Conservation (phyloP, 64 coral and sea anemone genomes). For the Actinia tenebrosa region DNA sequence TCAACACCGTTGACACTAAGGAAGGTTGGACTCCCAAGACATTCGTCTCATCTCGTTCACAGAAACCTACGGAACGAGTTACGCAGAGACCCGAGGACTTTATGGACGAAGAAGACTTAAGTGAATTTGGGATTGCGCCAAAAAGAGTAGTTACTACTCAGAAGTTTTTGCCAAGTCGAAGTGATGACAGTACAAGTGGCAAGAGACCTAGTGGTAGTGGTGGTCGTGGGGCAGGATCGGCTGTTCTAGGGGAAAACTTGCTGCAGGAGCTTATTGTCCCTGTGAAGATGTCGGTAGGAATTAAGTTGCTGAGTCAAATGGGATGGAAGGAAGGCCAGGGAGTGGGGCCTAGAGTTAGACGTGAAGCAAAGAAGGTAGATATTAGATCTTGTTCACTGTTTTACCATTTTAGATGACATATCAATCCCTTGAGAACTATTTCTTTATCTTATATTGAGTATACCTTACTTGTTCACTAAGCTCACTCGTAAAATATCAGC, state of each 20-base stretch:
- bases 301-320: conserved; percentile 88
- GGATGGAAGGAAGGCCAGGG: conserved; percentile 98
- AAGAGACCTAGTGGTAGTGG: conserved; percentile 5
- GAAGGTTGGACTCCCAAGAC: conserved; percentile 91
- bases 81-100: conserved; percentile 92
- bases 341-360: conserved; percentile 80
- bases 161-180: conserved; percentile 41
- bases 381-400: too few species aligned
- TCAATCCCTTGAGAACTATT: too few species aligned
- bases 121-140: conserved; percentile 94
- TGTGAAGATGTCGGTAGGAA: conserved; percentile 71
- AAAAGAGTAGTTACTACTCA: conserved; percentile 74
- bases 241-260: conserved; percentile 21
- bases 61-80: conserved; percentile 34
- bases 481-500: too few species aligned
- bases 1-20: conserved; percentile 95
- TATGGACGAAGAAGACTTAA: conserved; percentile 97
- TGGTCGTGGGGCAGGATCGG: conserved; percentile 1
- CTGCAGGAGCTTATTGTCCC: conserved; percentile 84
- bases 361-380: conserved; percentile 70
- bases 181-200: conserved; percentile 2
- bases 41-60: conserved; percentile 76
- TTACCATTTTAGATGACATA: too few species aligned
- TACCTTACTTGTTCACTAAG: too few species aligned
- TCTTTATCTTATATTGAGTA: too few species aligned